Evolutionary conservation across 2,888 invertebrate species (phyloP).

Genomic region (Agonopterix heracliana): DNA sequence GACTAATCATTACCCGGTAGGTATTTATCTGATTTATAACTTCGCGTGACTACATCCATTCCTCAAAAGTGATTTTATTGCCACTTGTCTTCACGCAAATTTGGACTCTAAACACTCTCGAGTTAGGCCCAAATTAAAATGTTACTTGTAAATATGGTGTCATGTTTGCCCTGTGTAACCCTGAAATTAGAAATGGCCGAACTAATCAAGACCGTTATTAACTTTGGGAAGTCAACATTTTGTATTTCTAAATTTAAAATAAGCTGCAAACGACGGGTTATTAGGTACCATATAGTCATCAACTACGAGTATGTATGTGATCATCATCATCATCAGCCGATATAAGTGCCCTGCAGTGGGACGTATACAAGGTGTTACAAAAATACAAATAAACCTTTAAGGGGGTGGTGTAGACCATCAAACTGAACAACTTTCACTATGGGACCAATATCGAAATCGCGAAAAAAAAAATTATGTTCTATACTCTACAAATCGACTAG

Average conservation of each 20-base stretch:
- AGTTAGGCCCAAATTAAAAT: slow-evolving; percentile 37
- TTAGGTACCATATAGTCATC: too few species aligned
- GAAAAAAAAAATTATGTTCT: too few species aligned
- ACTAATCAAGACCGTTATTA: slow-evolving; percentile 61
- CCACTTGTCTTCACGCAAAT: slow-evolving; percentile 36
- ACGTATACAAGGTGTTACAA: too few species aligned
- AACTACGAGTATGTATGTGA: too few species aligned
- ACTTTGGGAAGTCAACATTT: slow-evolving; percentile 31
- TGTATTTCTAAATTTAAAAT: not conserved
- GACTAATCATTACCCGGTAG: slow-evolving; percentile 44
- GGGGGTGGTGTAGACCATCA: too few species aligned
- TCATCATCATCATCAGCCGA: too few species aligned
- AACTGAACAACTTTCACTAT: too few species aligned
- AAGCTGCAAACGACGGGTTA: too few species aligned
- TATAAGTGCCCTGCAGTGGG: too few species aligned
- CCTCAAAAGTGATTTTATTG: slow-evolving; percentile 63
- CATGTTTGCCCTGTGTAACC: slow-evolving; percentile 59
- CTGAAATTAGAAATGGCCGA: slow-evolving; percentile 57
- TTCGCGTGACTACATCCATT: slow-evolving; percentile 60
- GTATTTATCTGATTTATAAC: slow-evolving; percentile 63
- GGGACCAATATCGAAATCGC: too few species aligned
- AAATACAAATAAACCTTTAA: too few species aligned
- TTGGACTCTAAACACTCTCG: slow-evolving; percentile 30
- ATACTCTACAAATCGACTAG: too few species aligned
- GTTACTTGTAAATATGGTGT: slow-evolving; percentile 37